phyloP scores from a whole-genome alignment of 2,113 vertebrate species.

The Callorhinus ursinus region DNA sequence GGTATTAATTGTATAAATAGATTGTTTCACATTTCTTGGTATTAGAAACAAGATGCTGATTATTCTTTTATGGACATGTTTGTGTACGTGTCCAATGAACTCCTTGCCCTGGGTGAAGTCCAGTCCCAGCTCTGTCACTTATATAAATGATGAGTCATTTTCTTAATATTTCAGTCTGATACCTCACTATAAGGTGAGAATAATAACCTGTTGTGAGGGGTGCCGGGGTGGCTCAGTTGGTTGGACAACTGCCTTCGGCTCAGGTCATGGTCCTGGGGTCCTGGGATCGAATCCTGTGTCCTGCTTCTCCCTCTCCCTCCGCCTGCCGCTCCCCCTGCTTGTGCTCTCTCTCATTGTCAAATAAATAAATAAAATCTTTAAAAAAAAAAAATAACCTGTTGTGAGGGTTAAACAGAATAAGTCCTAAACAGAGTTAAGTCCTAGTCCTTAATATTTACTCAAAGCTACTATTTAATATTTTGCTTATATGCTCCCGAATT shows the following conservation, averaged over 20 bases:
- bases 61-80: neutral
- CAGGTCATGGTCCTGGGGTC: no score
- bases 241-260: no score
- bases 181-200: neutral
- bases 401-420: no score
- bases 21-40: neutral
- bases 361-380: no score
- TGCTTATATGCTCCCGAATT: neutral
- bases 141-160: neutral
- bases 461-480: slow-evolving; percentile 13
- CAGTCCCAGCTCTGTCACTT: neutral
- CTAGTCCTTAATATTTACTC: neutral
- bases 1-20: neutral
- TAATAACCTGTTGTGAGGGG: neutral
- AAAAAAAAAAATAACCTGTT: no score
- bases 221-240: no score
- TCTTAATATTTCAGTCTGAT: neutral
- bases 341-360: no score
- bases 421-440: neutral
- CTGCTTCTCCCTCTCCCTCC: no score
- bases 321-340: no score
- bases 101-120: neutral
- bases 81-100: neutral
- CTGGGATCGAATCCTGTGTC: no score
- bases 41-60: neutral